Conservation (phyloP, 2,797 vertebrate species). For the Poliocrania exsul region DNA sequence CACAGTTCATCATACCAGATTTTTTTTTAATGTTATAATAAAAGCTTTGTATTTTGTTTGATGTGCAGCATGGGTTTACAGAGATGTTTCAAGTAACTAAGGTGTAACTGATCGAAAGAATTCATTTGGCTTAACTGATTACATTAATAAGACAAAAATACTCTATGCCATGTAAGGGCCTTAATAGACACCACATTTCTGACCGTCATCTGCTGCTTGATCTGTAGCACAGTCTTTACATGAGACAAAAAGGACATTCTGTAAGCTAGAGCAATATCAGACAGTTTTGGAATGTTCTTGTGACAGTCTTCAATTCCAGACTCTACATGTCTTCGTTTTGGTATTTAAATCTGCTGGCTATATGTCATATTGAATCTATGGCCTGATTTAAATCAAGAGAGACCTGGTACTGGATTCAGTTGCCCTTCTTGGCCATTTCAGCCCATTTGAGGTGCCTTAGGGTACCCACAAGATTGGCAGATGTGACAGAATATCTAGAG, state of each 20-base stretch:
- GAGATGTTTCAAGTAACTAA: neutral
- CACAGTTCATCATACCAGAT: neutral
- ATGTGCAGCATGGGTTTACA: neutral
- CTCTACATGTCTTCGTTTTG: neutral
- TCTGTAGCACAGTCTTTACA: neutral
- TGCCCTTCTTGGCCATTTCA: neutral
- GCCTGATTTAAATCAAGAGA: neutral
- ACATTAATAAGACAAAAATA: neutral
- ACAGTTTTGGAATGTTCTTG: neutral
- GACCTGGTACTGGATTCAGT: neutral
- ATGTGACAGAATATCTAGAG: neutral
- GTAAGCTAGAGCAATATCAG: neutral
- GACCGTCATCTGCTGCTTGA: neutral
- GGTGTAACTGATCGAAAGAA: neutral
- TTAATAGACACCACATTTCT: neutral
- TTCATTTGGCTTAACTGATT: neutral
- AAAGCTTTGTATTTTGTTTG: neutral
- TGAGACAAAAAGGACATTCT: neutral
- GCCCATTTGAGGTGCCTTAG: neutral
- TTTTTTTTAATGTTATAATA: neutral
- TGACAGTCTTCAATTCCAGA: neutral
- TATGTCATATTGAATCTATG: neutral
- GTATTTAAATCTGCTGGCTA: neutral
- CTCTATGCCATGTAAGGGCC: neutral
- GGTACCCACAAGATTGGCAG: neutral